Evolutionary conservation across 2,113 vertebrate genomes (phyloP), one percentile per base, ranked within the genome.

Genomic region (Coryphaenoides rupestris): DNA sequence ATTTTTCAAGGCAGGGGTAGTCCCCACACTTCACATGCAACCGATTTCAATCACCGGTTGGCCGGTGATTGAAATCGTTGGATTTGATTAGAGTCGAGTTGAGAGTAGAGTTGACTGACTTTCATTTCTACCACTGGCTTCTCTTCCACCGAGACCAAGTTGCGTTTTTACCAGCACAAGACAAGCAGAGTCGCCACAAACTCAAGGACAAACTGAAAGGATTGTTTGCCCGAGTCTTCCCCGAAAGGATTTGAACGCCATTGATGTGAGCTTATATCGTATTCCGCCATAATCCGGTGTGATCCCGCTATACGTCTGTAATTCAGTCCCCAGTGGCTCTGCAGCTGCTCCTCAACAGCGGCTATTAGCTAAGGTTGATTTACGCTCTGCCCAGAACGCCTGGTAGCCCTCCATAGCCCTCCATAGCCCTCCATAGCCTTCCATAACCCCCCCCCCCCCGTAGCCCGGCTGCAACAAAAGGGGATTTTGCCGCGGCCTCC

Each of bases 321-420:
- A 73, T 69, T 72, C 72, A 67, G 40, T 70, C 65, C 66, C 65
- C 75, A 2, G 13, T 69, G 64, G 60, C 59, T 64, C 63, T 70
- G 54, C 77, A 77, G 77, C 73, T 80, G 78, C 77, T 74, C 58
- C 69, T 83, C 70, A 80, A 73, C 75, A 70, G 74, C 78, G 65
- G 73, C 66, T 82, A 81, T 79, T 82, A 78, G 68, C 64, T 60
- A 0, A 26, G 58, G 63, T 58, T 83, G 78, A 83, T 84, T 84
- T 86, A 80, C 77, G 58, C 61, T 63, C 47, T 19, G 74, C 77
- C n/a, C 47, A 49, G 17, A 45, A 45, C 40, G 13, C 4, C 47
- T 7, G 47, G 5, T 5, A 33, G 28, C 28, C 2, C 28, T 33
- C 28, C 28, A n/a, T n/a, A n/a, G n/a, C n/a, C n/a, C n/a, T n/a